Evolutionary conservation across 2,888 invertebrate genomes (phyloP).

Genomic region (Hesperia comma): DNA sequence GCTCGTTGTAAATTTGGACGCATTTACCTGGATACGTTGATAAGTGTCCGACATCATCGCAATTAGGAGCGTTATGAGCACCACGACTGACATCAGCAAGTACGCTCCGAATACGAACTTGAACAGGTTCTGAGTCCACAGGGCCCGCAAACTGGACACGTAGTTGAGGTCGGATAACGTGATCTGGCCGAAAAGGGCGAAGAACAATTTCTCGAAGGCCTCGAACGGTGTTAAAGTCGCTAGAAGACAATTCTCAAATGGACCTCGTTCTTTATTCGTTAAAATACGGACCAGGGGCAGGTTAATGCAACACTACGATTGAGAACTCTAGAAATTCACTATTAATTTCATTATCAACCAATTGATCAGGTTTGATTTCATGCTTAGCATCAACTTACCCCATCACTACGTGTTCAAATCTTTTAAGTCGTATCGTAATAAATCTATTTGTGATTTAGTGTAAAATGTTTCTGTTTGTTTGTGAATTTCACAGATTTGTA

Average conservation of each 20-base stretch:
- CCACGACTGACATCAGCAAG: conserved; percentile 98
- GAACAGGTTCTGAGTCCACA: conserved; percentile 94
- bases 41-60: conserved; percentile 99
- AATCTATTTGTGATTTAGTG: conserved; percentile 30
- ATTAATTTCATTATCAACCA: conserved; percentile 16
- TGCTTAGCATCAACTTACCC: conserved; percentile 63
- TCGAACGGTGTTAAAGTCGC: conserved; percentile 94
- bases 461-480: conserved; percentile 38
- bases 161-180: conserved; percentile 93
- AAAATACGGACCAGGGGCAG: conserved; percentile 58
- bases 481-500: conserved; percentile 35
- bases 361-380: conserved; percentile 19
- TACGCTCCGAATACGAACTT: conserved; percentile 97
- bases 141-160: conserved; percentile 87
- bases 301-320: conserved; percentile 52
- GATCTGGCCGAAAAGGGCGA: conserved; percentile 98
- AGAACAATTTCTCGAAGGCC: conserved; percentile 98
- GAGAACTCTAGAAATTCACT: conserved; percentile 1
- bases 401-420: conserved; percentile 42
- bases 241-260: conserved; percentile 83
- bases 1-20: conserved; percentile 57
- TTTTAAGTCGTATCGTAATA: conserved; percentile 42
- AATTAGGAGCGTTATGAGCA: conserved; percentile 99
- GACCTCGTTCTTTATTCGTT: conserved; percentile 65
- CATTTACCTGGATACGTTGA: conserved; percentile 98